Evolutionary conservation across 2,888 invertebrate species (phyloP).

Genomic region (Ophioninae sp.): DNA sequence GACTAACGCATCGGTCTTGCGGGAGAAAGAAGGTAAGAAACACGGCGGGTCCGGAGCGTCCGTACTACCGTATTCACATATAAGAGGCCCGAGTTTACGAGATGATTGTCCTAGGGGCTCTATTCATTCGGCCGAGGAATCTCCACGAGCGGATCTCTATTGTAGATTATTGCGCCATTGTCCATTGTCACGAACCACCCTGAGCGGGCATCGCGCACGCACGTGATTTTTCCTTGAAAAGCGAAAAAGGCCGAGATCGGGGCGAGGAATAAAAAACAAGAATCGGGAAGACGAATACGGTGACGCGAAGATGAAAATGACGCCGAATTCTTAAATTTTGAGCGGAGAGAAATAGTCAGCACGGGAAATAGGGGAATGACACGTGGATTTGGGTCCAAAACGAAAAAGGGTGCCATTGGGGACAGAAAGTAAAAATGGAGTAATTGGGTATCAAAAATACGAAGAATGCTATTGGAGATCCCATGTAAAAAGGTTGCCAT

Average conservation of each 20-base stretch:
- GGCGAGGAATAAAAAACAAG: slow-evolving; percentile 11
- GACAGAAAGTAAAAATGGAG: too few relatives aligned
- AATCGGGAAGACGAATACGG: slow-evolving; percentile 6
- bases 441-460: too few relatives aligned
- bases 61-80: slow-evolving; percentile 57
- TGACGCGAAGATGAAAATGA: slow-evolving; percentile 20
- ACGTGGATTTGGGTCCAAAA: neutral
- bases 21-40: slow-evolving; percentile 57
- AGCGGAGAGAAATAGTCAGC: too few relatives aligned
- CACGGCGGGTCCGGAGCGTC: slow-evolving; percentile 24
- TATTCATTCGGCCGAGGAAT: slow-evolving; percentile 74
- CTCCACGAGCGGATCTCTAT: slow-evolving; percentile 75
- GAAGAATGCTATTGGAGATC: too few relatives aligned
- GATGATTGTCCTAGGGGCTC: slow-evolving; percentile 75
- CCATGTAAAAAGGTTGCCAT: too few relatives aligned
- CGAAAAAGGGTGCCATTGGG: too few relatives aligned
- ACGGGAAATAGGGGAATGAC: neutral
- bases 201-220: slow-evolving; percentile 41
- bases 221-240: slow-evolving; percentile 34
- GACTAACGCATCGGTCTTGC: slow-evolving; percentile 25
- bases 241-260: neutral
- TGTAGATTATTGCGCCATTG: slow-evolving; percentile 77
- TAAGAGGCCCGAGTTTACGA: slow-evolving; percentile 73
- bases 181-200: slow-evolving; percentile 72
- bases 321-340: neutral